A percentile compares a stretch with the other conserved stretches of the same genome.
phyloP scores from a whole-genome alignment of 2,797 vertebrate genomes.

The Hoplostethus mediterraneus region DNA sequence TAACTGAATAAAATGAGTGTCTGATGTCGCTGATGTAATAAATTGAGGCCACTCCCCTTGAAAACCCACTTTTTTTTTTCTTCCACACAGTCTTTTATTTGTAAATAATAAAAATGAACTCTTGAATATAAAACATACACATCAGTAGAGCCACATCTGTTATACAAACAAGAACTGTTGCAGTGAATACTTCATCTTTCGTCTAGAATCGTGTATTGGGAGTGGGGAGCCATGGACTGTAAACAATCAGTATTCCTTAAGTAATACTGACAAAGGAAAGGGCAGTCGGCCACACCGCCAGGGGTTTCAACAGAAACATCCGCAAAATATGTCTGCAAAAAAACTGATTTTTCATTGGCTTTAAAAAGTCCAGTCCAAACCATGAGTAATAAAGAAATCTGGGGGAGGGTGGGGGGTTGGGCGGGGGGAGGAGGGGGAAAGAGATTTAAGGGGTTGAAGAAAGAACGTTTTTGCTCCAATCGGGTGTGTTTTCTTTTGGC shows the following conservation, averaged over 20 bases:
- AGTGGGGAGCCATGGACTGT: conserved; percentile 84
- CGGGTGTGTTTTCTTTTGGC: conserved; percentile 47
- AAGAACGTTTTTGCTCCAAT: conserved; percentile 60
- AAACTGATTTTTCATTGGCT: conserved; percentile 89
- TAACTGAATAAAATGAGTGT: too few relatives aligned
- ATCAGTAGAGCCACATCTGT: conserved; percentile 89
- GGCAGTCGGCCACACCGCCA: conserved; percentile 88
- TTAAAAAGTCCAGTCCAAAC: conserved; percentile 88
- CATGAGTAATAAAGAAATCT: conserved; percentile 43
- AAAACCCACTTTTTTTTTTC: conserved; percentile 65
- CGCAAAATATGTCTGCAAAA: conserved; percentile 90
- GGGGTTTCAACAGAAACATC: conserved; percentile 89
- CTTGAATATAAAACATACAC: conserved; percentile 91
- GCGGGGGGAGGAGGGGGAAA: background rate
- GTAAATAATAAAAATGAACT: conserved; percentile 92
- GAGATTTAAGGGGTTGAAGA: conserved; percentile 53
- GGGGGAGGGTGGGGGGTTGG: background rate
- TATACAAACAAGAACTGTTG: conserved; percentile 90
- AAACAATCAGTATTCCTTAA: conserved; percentile 88
- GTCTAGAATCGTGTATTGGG: conserved; percentile 78
- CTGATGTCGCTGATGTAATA: conserved; percentile 19
- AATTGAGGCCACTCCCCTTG: conserved; percentile 30
- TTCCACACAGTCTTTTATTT: conserved; percentile 91
- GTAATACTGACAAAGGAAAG: conserved; percentile 90
- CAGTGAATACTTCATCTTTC: conserved; percentile 87